Evolutionary conservation across 2,888 invertebrate species (phyloP).

Genomic region (Tipula unca): DNA sequence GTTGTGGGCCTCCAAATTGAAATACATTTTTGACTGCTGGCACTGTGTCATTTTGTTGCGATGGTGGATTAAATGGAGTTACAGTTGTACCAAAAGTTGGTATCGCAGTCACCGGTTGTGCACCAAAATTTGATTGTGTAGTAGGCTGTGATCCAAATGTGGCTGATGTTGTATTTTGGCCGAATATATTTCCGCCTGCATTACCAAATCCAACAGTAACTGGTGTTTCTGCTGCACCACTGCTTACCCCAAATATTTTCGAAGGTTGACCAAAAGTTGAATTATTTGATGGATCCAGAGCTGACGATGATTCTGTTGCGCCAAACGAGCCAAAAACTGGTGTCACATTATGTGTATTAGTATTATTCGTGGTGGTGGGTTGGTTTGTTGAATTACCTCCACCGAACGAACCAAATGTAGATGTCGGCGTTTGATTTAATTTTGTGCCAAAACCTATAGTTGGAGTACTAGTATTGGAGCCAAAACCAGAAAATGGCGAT

Average conservation of each 20-base stretch:
- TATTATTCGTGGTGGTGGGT: not conserved
- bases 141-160: not conserved
- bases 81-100: conserved; percentile 9
- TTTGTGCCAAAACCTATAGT: not conserved
- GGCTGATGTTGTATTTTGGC: not conserved
- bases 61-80: conserved; percentile 19
- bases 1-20: conserved; percentile 26
- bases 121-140: not conserved
- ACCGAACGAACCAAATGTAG: not conserved
- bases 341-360: not conserved
- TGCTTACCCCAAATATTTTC: not conserved
- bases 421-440: not conserved
- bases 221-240: not conserved
- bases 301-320: not conserved
- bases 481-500: conserved; percentile 9
- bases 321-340: conserved; percentile 9
- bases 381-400: not conserved
- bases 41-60: conserved; percentile 23
- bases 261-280: not conserved
- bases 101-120: not conserved
- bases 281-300: conserved; percentile 14
- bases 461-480: not conserved
- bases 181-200: not conserved
- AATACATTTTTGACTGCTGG: conserved; percentile 23
- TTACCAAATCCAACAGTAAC: not conserved